Evolutionary conservation across 2,888 invertebrate species (phyloP).

Genomic region (Nymphalis c-album): DNA sequence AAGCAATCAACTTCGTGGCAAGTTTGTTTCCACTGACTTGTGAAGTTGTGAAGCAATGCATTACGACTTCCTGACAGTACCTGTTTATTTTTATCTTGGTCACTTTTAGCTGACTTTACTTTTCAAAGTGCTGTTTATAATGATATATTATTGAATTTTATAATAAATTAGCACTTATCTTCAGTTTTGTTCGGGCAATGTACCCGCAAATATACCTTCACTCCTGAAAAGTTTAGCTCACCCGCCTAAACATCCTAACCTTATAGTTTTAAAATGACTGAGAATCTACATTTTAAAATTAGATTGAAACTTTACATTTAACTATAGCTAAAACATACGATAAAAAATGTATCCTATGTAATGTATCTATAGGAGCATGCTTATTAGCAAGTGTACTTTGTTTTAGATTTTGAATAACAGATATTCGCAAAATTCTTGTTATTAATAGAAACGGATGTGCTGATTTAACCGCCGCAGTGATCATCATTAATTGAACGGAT

Average conservation of each 20-base stretch:
- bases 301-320: no score
- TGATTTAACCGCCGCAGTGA: constrained; percentile 56
- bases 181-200: no score
- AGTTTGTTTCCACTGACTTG: constrained; percentile 30
- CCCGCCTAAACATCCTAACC: no score
- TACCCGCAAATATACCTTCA: no score
- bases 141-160: neutral
- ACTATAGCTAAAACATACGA: no score
- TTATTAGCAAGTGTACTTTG: no score
- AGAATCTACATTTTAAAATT: no score
- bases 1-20: constrained; percentile 30
- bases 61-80: constrained; percentile 25
- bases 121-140: neutral
- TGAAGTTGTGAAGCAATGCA: constrained; percentile 27
- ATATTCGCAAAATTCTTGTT: neutral
- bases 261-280: no score
- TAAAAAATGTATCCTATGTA: no score
- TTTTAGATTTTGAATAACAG: neutral
- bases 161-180: neutral
- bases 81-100: constrained; percentile 23
- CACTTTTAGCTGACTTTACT: constrained; percentile 11
- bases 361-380: no score
- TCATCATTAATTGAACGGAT: constrained; percentile 63
- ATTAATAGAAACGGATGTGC: constrained; percentile 43
- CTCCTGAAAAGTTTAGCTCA: no score